phyloP scores from a whole-genome alignment of 2,797 vertebrate species.

The Mastacembelus armatus region DNA sequence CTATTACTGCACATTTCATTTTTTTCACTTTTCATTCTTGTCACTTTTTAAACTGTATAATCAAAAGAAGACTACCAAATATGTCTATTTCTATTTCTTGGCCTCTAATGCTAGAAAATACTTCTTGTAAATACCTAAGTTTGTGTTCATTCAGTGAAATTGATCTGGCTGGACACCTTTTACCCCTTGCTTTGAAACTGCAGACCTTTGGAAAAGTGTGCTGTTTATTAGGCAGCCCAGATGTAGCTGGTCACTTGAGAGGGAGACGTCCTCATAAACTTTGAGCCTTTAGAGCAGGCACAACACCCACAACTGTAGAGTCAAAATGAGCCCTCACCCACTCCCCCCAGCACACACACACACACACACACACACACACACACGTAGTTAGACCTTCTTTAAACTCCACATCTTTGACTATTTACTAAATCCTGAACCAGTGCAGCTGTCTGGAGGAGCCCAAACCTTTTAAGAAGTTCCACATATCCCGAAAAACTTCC shows the following conservation, averaged over 20 bases:
- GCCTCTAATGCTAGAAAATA: conserved; percentile 22
- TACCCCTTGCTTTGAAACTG: conserved; percentile 65
- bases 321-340: conserved; percentile 48
- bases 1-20: no score
- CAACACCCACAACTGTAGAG: conserved; percentile 57
- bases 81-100: neutral
- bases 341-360: no score
- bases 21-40: no score
- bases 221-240: conserved; percentile 77
- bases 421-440: conserved; percentile 55
- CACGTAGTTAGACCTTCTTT: no score
- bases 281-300: conserved; percentile 57
- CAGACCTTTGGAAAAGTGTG: conserved; percentile 71
- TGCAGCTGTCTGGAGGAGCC: conserved; percentile 67
- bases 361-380: no score
- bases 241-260: conserved; percentile 79
- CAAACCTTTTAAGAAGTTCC: conserved; percentile 44
- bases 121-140: conserved; percentile 38
- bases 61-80: no score
- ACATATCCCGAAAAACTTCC: conserved; percentile 50
- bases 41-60: no score
- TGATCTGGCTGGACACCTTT: conserved; percentile 65
- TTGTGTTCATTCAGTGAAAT: conserved; percentile 61
- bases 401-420: conserved; percentile 49
- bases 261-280: conserved; percentile 74